Conservation (phyloP, 2,888 invertebrate genomes). For the Drosophila macrothrix region DNA sequence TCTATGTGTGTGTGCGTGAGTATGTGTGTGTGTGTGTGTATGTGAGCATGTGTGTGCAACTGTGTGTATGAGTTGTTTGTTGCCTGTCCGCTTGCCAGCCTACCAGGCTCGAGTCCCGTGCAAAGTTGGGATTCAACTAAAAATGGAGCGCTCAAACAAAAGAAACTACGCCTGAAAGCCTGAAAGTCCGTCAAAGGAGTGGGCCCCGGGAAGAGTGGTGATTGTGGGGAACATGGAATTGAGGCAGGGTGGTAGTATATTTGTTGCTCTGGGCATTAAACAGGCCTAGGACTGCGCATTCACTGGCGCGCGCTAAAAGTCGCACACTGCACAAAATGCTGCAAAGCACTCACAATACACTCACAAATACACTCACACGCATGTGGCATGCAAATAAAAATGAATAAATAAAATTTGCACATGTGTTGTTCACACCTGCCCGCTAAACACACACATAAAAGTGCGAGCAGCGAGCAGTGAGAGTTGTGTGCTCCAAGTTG, state of each 20-base stretch:
- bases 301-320: constrained; percentile 77
- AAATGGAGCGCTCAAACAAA: constrained; percentile 81
- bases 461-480: constrained; percentile 39
- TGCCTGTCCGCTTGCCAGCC: constrained; percentile 56
- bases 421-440: constrained; percentile 77
- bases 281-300: constrained; percentile 74
- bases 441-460: constrained; percentile 68
- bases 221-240: neutral
- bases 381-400: constrained; percentile 75
- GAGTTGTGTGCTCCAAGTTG: constrained; percentile 11
- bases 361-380: constrained; percentile 35
- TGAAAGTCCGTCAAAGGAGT: constrained; percentile 14
- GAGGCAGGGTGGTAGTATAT: neutral
- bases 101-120: constrained; percentile 46
- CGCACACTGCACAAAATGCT: constrained; percentile 53
- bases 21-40: constrained; percentile 11
- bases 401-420: constrained; percentile 81
- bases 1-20: constrained; percentile 23
- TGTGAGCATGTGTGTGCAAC: constrained; percentile 26
- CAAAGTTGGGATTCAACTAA: constrained; percentile 75
- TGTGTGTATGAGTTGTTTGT: constrained; percentile 49
- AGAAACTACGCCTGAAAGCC: constrained; percentile 59
- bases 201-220: neutral
- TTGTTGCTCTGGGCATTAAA: constrained; percentile 56
- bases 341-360: constrained; percentile 42